Conservation (phyloP, 2,113 vertebrate species). For the human (Homo sapiens) region DNA sequence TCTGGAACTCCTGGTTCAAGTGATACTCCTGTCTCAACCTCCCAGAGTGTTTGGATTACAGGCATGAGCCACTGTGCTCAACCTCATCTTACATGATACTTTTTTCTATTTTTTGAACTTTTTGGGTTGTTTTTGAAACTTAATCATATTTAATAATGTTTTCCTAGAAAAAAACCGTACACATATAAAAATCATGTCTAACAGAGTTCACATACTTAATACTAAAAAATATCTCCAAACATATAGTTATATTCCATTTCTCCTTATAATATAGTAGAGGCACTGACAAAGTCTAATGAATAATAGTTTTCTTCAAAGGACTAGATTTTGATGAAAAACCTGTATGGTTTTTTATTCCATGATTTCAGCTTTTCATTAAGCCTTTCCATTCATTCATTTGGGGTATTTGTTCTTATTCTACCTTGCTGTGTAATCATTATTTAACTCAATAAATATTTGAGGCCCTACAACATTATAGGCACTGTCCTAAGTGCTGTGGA, state of each 20-base stretch:
- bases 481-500: background rate
- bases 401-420: background rate
- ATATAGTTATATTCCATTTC: background rate
- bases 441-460: constrained; percentile 9
- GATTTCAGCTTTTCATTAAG: background rate
- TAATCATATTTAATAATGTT: background rate
- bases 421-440: background rate
- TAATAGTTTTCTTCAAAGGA: background rate
- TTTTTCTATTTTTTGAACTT: background rate
- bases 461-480: background rate
- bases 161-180: background rate
- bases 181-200: background rate
- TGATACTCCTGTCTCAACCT: no score
- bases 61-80: no score
- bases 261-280: background rate
- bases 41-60: no score
- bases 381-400: background rate
- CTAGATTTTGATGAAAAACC: background rate
- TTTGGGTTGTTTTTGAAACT: background rate
- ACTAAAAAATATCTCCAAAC: background rate
- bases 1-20: no score
- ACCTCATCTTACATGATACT: background rate
- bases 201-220: background rate
- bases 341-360: background rate
- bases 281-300: background rate